phyloP scores from a whole-genome alignment of 1,140 invertebrate species.

The Drosophila neocordata region DNA sequence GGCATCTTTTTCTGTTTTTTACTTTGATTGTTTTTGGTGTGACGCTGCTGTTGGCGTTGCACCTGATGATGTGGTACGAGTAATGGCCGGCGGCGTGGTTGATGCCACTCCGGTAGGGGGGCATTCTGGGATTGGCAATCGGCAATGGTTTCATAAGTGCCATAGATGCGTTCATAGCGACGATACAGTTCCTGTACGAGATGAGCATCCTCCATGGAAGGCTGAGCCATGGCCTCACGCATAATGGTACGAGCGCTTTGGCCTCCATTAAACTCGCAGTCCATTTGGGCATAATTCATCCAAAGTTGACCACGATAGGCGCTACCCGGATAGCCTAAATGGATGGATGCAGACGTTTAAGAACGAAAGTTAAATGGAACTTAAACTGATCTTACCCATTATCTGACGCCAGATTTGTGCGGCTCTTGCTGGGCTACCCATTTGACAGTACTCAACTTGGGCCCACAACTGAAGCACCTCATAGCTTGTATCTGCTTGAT shows the following conservation, averaged over 20 bases:
- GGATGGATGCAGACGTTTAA: neutral
- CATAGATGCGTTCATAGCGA: conserved; percentile 54
- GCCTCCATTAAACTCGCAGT: conserved; percentile 40
- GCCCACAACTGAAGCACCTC: conserved; percentile 79
- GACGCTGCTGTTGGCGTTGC: neutral
- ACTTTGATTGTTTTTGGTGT: neutral
- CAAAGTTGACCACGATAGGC: conserved; percentile 38
- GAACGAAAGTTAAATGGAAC: neutral
- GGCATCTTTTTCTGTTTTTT: neutral
- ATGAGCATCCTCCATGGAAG: conserved; percentile 24
- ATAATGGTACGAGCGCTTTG: conserved; percentile 11
- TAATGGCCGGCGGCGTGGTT: neutral
- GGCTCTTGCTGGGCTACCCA: conserved; percentile 43
- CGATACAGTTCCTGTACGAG: conserved; percentile 41
- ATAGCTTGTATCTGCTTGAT: conserved; percentile 65
- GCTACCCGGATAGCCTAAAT: conserved; percentile 58
- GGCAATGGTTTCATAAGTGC: conserved; percentile 46
- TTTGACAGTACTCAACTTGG: conserved; percentile 62
- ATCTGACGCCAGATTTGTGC: conserved; percentile 67
- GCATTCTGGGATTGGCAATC: conserved; percentile 34
- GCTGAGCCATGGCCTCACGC: conserved; percentile 32
- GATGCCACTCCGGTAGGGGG: neutral
- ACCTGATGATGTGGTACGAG: neutral
- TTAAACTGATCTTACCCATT: conserved; percentile 45
- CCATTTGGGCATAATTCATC: conserved; percentile 54